Evolutionary conservation across 2,113 vertebrate species (phyloP), one percentile per base, ranked within the genome.

Genomic region (Anser brachyrhynchus): DNA sequence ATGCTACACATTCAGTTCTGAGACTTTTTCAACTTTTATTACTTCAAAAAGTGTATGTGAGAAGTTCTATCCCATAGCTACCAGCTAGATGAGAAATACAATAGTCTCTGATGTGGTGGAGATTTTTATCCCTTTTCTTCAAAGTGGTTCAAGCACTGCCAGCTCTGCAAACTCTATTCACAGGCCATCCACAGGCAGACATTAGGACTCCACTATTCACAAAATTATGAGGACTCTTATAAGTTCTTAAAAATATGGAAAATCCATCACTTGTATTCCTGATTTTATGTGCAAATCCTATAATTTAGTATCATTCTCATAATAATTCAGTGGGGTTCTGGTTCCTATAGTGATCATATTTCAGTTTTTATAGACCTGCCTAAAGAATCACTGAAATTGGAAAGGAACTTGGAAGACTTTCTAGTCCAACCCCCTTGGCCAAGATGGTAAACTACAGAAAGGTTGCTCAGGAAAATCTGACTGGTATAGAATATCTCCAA

Each of bases 131-230:
- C 55, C 21, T 44, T 46, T 17, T 59, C 18, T 66, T 85, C 19
- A 22, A 79, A 83, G 33, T 21, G 13, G 23, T 57, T 64, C 35
- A 26, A 52, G 5, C 8, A 23, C 43, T 62, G 25, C 43, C 28
- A 59, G 13, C 5, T 65, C 23, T 44, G 15, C 58, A 84, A 64
- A 79, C 8, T 49, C 29, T 72, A 20, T 46, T 65, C 22, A 69
- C 11, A 29, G 13, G 51, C 29, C 31, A 65, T 44, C n/a, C 39
- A 65, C 76, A 64, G 41, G 28, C 82, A 95, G 39, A 33, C 22
- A 41, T 0, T 6, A 3, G n/a, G 25, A 74, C 25, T 72, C 41
- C 16, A 10, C 4, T 69, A 39, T 0, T 35, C 23, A 59, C 61
- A 51, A 37, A 74, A 84, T 65, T 18, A 65, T 28, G 39, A 41